Percentiles rank a stretch among this genome's conserved stretches.
phyloP scores from a whole-genome alignment of 2,888 invertebrate genomes.

The Ornithoptera priamus region DNA sequence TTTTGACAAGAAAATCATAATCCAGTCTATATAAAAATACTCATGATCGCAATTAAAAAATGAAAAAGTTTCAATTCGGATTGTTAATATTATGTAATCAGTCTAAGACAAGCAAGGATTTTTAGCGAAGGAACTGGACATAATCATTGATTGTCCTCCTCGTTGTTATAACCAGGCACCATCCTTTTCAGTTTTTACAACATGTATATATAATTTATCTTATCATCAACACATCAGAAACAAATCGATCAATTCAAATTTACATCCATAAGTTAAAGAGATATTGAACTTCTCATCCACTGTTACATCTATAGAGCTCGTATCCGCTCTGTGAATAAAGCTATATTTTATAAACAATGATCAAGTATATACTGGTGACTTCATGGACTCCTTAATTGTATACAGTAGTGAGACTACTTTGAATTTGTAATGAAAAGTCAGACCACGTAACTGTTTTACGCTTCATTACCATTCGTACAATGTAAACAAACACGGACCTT shows the following conservation, averaged over 20 bases:
- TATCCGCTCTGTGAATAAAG: neutral
- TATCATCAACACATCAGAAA: too few relatives aligned
- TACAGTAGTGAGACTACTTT: neutral
- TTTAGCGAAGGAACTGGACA: too few relatives aligned
- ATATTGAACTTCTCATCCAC: neutral
- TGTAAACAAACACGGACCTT: constrained; percentile 10
- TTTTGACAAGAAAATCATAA: too few relatives aligned
- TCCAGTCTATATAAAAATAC: too few relatives aligned
- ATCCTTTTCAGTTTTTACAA: too few relatives aligned
- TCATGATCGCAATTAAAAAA: too few relatives aligned
- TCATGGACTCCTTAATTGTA: constrained; percentile 13
- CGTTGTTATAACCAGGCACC: too few relatives aligned
- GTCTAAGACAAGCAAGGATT: too few relatives aligned
- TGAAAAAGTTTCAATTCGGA: too few relatives aligned
- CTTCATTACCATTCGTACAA: constrained; percentile 12
- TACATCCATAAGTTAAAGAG: neutral
- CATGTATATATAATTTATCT: too few relatives aligned
- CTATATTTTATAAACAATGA: neutral
- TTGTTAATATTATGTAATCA: too few relatives aligned
- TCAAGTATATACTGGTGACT: constrained; percentile 3
- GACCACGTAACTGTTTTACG: constrained; percentile 18
- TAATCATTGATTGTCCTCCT: too few relatives aligned
- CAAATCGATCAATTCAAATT: neutral
- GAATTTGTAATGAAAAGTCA: constrained; percentile 17
- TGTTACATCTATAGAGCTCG: neutral